phyloP scores from a whole-genome alignment of 2,113 vertebrate genomes.

The Xiphias gladius region DNA sequence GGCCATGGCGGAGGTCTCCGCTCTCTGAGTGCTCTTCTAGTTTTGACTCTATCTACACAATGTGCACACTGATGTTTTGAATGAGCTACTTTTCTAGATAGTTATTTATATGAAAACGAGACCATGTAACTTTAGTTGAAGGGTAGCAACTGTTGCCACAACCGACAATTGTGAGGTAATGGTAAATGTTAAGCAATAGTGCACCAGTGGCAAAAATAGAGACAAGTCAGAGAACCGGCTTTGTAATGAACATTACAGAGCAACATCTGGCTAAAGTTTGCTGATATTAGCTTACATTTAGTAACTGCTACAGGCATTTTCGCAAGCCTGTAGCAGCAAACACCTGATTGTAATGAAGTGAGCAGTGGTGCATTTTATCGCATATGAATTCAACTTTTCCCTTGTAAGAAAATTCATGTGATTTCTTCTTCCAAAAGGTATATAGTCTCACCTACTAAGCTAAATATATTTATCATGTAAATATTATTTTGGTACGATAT shows the following conservation, averaged over 20 bases:
- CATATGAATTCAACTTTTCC: background rate
- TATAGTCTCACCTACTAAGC: background rate
- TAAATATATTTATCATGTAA: slow-evolving; percentile 22
- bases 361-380: background rate
- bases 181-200: background rate
- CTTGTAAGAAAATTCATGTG: background rate
- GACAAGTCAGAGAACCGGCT: background rate
- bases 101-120: background rate
- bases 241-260: background rate
- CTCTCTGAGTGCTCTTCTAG: no score
- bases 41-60: background rate
- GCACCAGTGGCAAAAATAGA: background rate
- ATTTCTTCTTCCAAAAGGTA: background rate
- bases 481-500: background rate
- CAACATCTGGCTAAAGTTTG: background rate
- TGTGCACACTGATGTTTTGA: background rate
- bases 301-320: background rate
- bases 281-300: background rate
- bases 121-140: background rate
- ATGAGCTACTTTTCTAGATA: background rate
- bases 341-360: background rate
- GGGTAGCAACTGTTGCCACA: background rate
- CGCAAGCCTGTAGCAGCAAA: background rate
- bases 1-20: no score
- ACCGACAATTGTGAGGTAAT: background rate